Conservation (phyloP, 2,797 vertebrate genomes). For the Etheostoma nigrum region DNA sequence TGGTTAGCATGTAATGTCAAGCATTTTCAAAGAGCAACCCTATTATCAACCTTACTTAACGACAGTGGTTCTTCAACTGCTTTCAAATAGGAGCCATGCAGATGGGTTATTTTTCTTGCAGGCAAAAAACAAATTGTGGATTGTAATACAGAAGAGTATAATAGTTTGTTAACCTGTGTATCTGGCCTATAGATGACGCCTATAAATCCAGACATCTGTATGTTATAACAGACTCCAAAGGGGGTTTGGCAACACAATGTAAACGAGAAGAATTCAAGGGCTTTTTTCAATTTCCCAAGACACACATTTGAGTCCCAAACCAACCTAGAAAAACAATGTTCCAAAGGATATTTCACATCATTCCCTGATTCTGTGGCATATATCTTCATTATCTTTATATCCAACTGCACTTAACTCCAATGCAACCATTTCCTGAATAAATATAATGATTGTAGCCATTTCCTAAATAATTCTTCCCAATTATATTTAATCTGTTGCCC, state of each 20-base stretch:
- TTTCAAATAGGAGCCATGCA: conserved; percentile 34
- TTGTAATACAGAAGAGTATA: conserved; percentile 28
- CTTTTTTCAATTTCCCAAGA: conserved; percentile 60
- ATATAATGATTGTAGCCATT: conserved; percentile 76
- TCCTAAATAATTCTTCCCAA: conserved; percentile 70
- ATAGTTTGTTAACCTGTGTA: conserved; percentile 30
- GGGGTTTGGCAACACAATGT: conserved; percentile 49
- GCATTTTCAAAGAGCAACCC: conserved; percentile 55
- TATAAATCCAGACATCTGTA: conserved; percentile 26
- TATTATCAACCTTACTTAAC: conserved; percentile 56
- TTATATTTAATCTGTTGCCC: conserved; percentile 66
- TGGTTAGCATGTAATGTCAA: conserved; percentile 53
- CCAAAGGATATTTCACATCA: conserved; percentile 64
- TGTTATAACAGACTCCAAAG: conserved; percentile 14
- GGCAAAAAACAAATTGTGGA: conserved; percentile 25
- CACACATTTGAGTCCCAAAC: conserved; percentile 57
- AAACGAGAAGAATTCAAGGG: conserved; percentile 55
- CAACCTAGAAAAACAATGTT: conserved; percentile 59
- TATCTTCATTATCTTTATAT: conserved; percentile 74
- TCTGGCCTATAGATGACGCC: conserved; percentile 1
- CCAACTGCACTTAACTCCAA: conserved; percentile 55
- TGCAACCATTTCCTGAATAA: conserved; percentile 71
- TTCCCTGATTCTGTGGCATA: conserved; percentile 61
- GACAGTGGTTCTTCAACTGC: conserved; percentile 38
- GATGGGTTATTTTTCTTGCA: conserved; percentile 31